A percentile compares a stretch with the other conserved stretches of the same genome.
Conservation (phyloP, 2,888 invertebrate species). For the Drosophila aldrichi region DNA sequence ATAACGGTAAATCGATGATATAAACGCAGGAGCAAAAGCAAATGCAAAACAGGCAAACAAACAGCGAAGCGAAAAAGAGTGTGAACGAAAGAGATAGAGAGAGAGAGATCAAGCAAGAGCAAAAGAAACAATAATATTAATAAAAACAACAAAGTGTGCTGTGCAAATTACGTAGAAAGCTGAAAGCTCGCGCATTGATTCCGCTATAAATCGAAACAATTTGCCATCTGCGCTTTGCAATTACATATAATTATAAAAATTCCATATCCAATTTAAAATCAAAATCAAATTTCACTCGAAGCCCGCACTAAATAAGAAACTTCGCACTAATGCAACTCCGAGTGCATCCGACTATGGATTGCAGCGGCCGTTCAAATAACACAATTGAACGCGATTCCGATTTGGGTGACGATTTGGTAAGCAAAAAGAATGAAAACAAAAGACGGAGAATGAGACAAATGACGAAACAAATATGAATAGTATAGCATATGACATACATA, state of each 20-base stretch:
- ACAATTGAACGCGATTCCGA: constrained; percentile 79
- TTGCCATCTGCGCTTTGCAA: constrained; percentile 23
- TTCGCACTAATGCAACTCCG: constrained; percentile 71
- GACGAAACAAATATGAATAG: neutral
- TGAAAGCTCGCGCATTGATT: constrained; percentile 38
- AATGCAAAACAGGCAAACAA: constrained; percentile 17
- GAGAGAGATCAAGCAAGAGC: neutral
- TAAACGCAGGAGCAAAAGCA: constrained; percentile 44
- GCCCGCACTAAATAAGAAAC: constrained; percentile 2
- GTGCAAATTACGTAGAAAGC: constrained; percentile 43
- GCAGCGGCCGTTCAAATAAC: constrained; percentile 76
- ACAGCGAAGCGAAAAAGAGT: constrained; percentile 1
- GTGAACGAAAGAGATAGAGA: neutral
- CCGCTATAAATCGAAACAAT: constrained; percentile 38
- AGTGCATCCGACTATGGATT: constrained; percentile 75
- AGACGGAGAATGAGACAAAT: neutral
- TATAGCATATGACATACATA: neutral
- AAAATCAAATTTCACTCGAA: constrained; percentile 6
- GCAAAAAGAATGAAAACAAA: constrained; percentile 25
- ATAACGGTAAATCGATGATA: constrained; percentile 34
- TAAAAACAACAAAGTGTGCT: constrained; percentile 43
- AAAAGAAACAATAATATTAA: constrained; percentile 17
- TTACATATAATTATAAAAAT: constrained; percentile 13
- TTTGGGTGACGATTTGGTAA: constrained; percentile 78
- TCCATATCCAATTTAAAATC: neutral